Evolutionary conservation across 2,888 invertebrate genomes (phyloP), one percentile per base, ranked within the genome.

Genomic region (Sarcophaga subvicina): DNA sequence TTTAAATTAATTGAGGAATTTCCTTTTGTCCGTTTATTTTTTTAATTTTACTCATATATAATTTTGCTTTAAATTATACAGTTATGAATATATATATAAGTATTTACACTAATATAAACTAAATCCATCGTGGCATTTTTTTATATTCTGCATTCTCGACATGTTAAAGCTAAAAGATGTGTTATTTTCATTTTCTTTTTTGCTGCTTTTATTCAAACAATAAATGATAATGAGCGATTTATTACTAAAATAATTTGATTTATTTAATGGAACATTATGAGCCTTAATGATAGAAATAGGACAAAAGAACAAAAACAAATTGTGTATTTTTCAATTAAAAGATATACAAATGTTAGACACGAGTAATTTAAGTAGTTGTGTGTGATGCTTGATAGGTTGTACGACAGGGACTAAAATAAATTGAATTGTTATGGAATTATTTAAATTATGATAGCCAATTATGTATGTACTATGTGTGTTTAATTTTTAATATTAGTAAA

Each of bases 71-170:
- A 70, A 84, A 82, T 83, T 78, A 83, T 80, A 78, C 77, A 83
- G 63, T 54, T 76, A 64, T 77, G 69, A 70, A 83, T 86, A 80
- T 80, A 78, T 81, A 70, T 70, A 70, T 72, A 54, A 20, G n/a
- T 81, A 67, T 81, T 10, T 81, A 81, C 86, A 86, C 72, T 83
- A 77, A 37, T 54, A 64, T 69, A 80, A 83, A 86, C 80, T 80
- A 78, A 80, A 83, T 83, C 83, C 77, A 83, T 72, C 47, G 54
- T 67, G 71, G 27, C 72, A 69, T 67, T 69, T 45, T 37, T 69
- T 67, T 37, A 17, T 85, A 20, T 78, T 80, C 76, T 62, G 27
- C 54, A 80, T 86, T 54, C 62, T 75, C 25, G 71, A 71, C 72
- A 83, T 77, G 20, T 71, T 83, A 80, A 80, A 80, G 80, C 77